These are phyloP conservation scores for Aplocera efformata DNA, from an alignment of 2,888 invertebrate species.

Conservation along the genomic window DNA sequence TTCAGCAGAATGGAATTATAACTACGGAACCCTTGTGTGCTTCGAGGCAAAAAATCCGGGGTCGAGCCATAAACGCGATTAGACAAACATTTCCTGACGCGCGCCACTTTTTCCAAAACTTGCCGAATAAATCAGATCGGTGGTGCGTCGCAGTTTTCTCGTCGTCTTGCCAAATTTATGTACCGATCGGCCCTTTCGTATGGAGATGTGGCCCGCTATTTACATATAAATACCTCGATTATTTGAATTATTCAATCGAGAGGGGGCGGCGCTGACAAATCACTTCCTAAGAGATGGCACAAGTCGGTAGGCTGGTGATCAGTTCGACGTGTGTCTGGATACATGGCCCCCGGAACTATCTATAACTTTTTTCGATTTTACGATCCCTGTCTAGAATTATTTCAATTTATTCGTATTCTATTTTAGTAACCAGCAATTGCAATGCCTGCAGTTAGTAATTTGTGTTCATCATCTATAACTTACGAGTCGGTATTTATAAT, in stretches of 20 bases:
- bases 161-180: constrained; percentile 80
- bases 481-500: too few relatives aligned
- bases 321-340: constrained; percentile 60
- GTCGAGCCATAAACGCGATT: constrained; percentile 75
- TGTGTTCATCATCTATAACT: too few relatives aligned
- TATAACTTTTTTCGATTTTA: constrained; percentile 43
- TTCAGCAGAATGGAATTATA: constrained; percentile 28
- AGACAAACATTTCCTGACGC: constrained; percentile 79
- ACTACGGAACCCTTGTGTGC: constrained; percentile 47
- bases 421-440: too few relatives aligned
- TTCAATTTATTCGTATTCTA: constrained; percentile 18
- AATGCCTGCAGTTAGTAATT: too few relatives aligned
- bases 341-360: constrained; percentile 35
- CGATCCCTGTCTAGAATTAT: constrained; percentile 31
- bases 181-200: constrained; percentile 80
- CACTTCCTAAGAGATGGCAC: constrained; percentile 78
- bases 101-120: constrained; percentile 77
- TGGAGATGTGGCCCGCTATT: constrained; percentile 79
- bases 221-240: constrained; percentile 81
- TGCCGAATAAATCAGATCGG: constrained; percentile 77
- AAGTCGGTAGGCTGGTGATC: constrained; percentile 67
- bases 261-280: constrained; percentile 80
- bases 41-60: constrained; percentile 63
- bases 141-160: constrained; percentile 78
- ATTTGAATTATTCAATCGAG: constrained; percentile 82